Evolutionary conservation across 2,888 invertebrate species (phyloP), one percentile per base, ranked within the genome.

Genomic region (Leuctra nigra): DNA sequence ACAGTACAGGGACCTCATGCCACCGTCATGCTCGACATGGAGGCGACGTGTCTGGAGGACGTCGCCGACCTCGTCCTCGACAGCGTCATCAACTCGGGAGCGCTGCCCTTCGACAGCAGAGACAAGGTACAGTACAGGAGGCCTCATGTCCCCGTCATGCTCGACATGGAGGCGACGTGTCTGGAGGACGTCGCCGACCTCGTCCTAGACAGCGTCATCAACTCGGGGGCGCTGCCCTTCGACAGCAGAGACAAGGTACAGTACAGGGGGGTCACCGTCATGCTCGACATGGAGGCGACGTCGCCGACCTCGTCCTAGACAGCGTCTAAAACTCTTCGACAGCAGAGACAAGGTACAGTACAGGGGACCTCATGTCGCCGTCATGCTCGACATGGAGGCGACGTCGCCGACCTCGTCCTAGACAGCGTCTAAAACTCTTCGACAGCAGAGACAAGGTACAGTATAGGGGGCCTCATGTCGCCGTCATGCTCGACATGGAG

Each of bases 401-500:
- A n/a, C n/a, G n/a, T n/a, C n/a, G n/a, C n/a, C n/a, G n/a, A n/a
- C n/a, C n/a, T n/a, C n/a, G n/a, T n/a, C n/a, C n/a, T n/a, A n/a
- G n/a, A n/a, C n/a, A n/a, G n/a, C n/a, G n/a, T n/a, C n/a, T n/a
- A n/a, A n/a, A n/a, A n/a, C n/a, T n/a, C n/a, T n/a, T n/a, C n/a
- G n/a, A n/a, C n/a, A n/a, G n/a, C n/a, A n/a, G n/a, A n/a, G n/a
- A n/a, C n/a, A n/a, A n/a, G n/a, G n/a, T n/a, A n/a, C n/a, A n/a
- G n/a, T n/a, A n/a, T n/a, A n/a, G n/a, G n/a, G n/a, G n/a, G n/a
- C n/a, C n/a, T n/a, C n/a, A 93, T 67, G 97, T 96, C 57, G 87
- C 89, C 38, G 90, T 97, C 2, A 87, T 97, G 74, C 77, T 98
- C 63, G 97, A 98, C 71, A 87, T 96, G 86, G 94, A 96, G 68